These are phyloP conservation scores for Agriopis leucophaearia DNA, from an alignment of 2,888 invertebrate genomes.

Conservation along the genomic window DNA sequence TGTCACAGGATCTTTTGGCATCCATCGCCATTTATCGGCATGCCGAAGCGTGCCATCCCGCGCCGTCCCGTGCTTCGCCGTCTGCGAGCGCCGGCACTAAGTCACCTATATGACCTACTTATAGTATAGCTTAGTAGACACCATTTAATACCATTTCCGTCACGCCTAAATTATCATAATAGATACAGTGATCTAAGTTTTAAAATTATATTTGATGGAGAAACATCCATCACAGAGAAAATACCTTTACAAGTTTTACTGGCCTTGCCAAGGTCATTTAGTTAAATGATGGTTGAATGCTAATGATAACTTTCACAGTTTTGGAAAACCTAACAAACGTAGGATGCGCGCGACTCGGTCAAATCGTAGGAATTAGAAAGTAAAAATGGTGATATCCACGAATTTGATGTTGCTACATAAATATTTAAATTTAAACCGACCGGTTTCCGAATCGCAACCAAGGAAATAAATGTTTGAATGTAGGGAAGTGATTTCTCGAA, in stretches of 20 bases:
- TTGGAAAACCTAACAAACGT: slow-evolving; percentile 29
- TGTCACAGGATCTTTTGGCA: too few species aligned
- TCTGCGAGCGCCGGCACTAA: too few species aligned
- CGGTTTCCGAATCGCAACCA: slow-evolving; percentile 43
- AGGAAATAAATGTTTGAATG: slow-evolving; percentile 39
- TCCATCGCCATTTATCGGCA: too few species aligned
- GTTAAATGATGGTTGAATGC: slow-evolving; percentile 6
- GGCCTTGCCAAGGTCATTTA: slow-evolving; percentile 32
- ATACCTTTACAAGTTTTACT: slow-evolving; percentile 13
- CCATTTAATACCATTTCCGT: background rate
- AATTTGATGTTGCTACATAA: slow-evolving; percentile 44
- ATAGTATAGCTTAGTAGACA: background rate
- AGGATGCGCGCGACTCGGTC: slow-evolving; percentile 36
- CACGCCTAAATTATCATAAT: background rate
- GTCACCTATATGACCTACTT: too few species aligned
- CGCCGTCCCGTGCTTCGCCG: too few species aligned
- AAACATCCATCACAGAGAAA: slow-evolving; percentile 20
- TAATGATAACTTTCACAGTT: slow-evolving; percentile 32
- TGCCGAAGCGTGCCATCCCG: too few species aligned
- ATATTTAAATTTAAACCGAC: slow-evolving; percentile 49
- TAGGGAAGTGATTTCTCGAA: slow-evolving; percentile 47
- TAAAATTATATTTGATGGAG: slow-evolving; percentile 6
- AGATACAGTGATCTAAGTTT: background rate
- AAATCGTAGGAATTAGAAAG: slow-evolving; percentile 44
- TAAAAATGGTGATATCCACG: slow-evolving; percentile 41